Evolutionary conservation across 37 sponge, comb jelly and placozoan genomes (phyloP).

Genomic region (Amphimedon queenslandica): DNA sequence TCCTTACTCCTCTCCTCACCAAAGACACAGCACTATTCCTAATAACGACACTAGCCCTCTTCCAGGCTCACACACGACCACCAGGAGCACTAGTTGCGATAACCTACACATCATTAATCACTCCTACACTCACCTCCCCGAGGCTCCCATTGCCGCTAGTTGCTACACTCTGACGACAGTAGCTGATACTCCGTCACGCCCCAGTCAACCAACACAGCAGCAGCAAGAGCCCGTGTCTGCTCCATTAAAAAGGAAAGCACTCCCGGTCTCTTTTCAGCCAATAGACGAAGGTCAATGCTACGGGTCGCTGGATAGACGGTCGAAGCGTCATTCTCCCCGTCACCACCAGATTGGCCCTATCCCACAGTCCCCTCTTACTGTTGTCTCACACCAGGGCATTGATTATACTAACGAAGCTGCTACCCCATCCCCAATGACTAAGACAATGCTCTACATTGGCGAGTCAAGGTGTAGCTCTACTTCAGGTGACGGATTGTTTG

Average conservation of each 20-base stretch:
- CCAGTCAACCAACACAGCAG: not conserved
- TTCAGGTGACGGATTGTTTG: not conserved
- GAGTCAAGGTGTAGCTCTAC: not conserved
- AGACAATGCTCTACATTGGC: not conserved
- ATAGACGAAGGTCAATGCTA: too few relatives aligned
- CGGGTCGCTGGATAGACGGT: too few relatives aligned
- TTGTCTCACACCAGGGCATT: not conserved
- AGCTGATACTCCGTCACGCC: not conserved
- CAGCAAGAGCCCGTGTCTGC: not conserved
- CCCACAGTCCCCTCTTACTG: not conserved
- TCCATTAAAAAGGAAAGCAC: not conserved
- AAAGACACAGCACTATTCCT: conserved; percentile 48
- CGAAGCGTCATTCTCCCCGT: too few relatives aligned
- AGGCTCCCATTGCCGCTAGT: not conserved
- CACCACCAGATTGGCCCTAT: not conserved
- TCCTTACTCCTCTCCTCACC: too few relatives aligned
- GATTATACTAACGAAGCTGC: not conserved
- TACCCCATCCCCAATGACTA: not conserved
- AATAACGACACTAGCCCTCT: not conserved
- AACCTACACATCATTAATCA: not conserved
- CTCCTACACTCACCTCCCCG: not conserved
- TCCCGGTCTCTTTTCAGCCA: not conserved
- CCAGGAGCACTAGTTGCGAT: not conserved
- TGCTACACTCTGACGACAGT: not conserved
- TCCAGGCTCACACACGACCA: not conserved